Percentiles rank a stretch among this genome's conserved stretches.
Evolutionary conservation across 1,140 invertebrate genomes (phyloP).

Genomic region (Coenobita brevimanus): DNA sequence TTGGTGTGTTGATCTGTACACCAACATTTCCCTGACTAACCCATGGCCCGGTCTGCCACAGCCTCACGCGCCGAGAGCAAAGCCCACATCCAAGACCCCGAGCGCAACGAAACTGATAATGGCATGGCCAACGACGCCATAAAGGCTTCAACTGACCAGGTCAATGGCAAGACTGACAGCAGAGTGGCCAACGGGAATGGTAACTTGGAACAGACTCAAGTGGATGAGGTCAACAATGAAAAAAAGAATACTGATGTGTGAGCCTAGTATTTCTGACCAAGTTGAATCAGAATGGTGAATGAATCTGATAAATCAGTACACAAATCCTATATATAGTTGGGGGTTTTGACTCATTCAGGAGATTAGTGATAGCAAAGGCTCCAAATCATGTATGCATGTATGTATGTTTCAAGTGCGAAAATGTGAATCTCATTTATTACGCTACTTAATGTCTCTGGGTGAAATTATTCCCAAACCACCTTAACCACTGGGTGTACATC

Average conservation of each 20-base stretch:
- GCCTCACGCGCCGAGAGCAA: slow-evolving; percentile 64
- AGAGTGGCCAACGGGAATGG: slow-evolving; percentile 60
- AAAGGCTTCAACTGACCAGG: slow-evolving; percentile 54
- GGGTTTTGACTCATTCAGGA: slow-evolving; percentile 54
- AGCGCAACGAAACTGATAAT: slow-evolving; percentile 63
- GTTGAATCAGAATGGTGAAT: slow-evolving; percentile 24
- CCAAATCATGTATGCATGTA: slow-evolving; percentile 43
- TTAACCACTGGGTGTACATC: slow-evolving; percentile 50
- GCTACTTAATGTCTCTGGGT: slow-evolving; percentile 16
- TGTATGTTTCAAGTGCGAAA: slow-evolving; percentile 27
- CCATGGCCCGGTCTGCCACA: slow-evolving; percentile 60
- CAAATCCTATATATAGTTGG: slow-evolving; percentile 36
- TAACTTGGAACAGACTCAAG: slow-evolving; percentile 60
- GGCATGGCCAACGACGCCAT: slow-evolving; percentile 58
- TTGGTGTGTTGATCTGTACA: slow-evolving; percentile 30
- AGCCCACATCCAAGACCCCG: slow-evolving; percentile 62
- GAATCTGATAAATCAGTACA: slow-evolving; percentile 49
- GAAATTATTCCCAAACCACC: slow-evolving; percentile 40
- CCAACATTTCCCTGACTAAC: slow-evolving; percentile 55
- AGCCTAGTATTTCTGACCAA: neutral
- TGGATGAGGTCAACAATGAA: slow-evolving; percentile 56
- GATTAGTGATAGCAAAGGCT: slow-evolving; percentile 44
- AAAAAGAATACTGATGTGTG: slow-evolving; percentile 66
- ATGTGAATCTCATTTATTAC: slow-evolving; percentile 6
- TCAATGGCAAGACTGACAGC: slow-evolving; percentile 59